Conservation (phyloP, 2,113 vertebrate species). For the Chroicocephalus ridibundus region DNA sequence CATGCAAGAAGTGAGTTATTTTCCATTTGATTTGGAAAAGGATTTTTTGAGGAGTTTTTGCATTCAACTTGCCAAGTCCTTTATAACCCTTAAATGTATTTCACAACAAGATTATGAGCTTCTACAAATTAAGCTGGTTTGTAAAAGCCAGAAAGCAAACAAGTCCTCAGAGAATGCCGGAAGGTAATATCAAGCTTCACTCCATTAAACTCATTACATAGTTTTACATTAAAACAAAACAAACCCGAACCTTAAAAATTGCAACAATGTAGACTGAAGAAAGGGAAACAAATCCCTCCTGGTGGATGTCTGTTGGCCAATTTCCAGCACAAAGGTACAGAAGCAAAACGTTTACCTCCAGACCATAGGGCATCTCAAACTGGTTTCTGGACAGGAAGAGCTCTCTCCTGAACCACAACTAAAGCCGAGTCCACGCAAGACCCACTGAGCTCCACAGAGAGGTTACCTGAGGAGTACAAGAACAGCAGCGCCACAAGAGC, state of each 20-base stretch:
- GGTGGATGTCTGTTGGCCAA: neutral
- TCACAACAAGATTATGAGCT: neutral
- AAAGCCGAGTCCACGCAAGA: fast-evolving
- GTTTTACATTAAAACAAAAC: neutral
- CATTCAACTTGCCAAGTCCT: neutral
- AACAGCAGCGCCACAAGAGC: neutral
- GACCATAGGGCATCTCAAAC: neutral
- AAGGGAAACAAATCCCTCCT: neutral
- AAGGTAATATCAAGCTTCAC: neutral
- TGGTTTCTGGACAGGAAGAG: neutral
- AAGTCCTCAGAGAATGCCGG: neutral
- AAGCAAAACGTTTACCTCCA: neutral
- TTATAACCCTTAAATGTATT: neutral
- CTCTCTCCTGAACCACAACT: neutral
- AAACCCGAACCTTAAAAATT: neutral
- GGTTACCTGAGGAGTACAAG: neutral
- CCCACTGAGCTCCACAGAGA: neutral
- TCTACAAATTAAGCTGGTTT: neutral
- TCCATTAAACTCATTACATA: neutral
- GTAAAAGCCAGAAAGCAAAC: neutral
- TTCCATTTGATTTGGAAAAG: neutral
- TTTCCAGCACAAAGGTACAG: fast-evolving
- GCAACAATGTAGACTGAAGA: neutral
- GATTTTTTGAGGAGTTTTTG: neutral
- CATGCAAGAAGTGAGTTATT: neutral